A percentile compares a stretch with the other conserved stretches of the same genome.
Conservation (phyloP, 2,888 invertebrate species). For the Eupeodes latifasciatus region DNA sequence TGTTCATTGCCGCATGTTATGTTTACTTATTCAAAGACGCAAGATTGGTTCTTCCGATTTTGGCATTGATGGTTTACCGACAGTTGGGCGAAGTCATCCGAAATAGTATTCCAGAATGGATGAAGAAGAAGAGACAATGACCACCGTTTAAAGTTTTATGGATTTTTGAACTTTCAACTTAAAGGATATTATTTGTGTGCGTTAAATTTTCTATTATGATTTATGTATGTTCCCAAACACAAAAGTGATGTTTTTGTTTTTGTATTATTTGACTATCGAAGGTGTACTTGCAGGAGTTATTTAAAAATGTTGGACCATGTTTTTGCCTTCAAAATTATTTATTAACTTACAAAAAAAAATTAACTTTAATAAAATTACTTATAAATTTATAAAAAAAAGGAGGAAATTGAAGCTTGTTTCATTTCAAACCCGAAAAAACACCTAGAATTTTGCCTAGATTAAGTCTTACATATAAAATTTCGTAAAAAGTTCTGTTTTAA, state of each 20-base stretch:
- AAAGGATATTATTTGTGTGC: conserved; percentile 41
- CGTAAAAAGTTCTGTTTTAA: too few relatives aligned
- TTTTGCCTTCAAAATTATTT: conserved; percentile 51
- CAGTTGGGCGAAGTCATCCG: conserved; percentile 89
- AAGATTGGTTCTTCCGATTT: conserved; percentile 91
- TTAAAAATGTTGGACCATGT: conserved; percentile 46
- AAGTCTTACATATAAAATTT: too few relatives aligned
- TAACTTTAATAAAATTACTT: conserved; percentile 69
- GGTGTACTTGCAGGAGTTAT: conserved; percentile 22
- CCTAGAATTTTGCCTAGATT: too few relatives aligned
- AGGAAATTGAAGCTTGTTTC: neutral
- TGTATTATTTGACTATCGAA: neutral
- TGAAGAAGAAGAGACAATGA: conserved; percentile 81
- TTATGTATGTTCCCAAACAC: neutral
- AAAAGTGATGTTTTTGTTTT: neutral
- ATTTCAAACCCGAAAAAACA: neutral
- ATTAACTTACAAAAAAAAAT: conserved; percentile 56
- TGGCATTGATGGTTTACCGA: conserved; percentile 90
- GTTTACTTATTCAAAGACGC: conserved; percentile 92
- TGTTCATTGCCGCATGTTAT: conserved; percentile 91
- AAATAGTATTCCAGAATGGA: conserved; percentile 86
- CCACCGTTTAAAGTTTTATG: neutral
- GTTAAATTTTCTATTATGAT: conserved; percentile 17
- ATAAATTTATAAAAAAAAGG: conserved; percentile 59
- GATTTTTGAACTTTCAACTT: neutral